These are phyloP conservation scores for Betta splendens DNA, from an alignment of 2,797 vertebrate species.

Conservation along the genomic window DNA sequence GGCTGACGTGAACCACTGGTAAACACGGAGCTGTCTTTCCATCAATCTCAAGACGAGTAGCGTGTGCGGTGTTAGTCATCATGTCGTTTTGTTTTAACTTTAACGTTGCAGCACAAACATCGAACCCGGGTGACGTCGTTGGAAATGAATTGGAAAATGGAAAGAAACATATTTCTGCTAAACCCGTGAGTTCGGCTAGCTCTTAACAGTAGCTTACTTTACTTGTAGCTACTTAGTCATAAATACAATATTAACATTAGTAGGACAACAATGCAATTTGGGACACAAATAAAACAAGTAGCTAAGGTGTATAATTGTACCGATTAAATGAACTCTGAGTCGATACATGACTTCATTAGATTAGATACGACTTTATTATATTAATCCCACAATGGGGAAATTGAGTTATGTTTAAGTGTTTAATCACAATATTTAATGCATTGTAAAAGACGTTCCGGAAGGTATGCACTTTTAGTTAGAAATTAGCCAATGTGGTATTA, in stretches of 20 bases:
- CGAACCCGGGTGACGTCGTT: conserved; percentile 1
- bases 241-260: neutral
- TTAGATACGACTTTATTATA: too few species aligned
- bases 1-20: neutral
- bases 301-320: neutral
- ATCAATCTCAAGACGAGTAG: too few species aligned
- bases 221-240: too few species aligned
- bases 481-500: too few species aligned
- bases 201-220: too few species aligned
- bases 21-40: neutral
- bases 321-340: too few species aligned
- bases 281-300: neutral
- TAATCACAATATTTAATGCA: too few species aligned
- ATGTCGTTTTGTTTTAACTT: conserved; percentile 86
- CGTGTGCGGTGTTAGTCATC: neutral
- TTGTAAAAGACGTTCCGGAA: too few species aligned
- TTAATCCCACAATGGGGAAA: too few species aligned
- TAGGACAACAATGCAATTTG: neutral
- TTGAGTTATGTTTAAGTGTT: too few species aligned
- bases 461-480: too few species aligned
- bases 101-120: conserved; percentile 58
- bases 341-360: too few species aligned
- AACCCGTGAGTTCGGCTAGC: conserved; percentile 59
- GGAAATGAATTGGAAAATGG: conserved; percentile 20
- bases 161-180: conserved; percentile 27